Conservation (phyloP, 2,113 vertebrate species). For the Struthidea cinerea region DNA sequence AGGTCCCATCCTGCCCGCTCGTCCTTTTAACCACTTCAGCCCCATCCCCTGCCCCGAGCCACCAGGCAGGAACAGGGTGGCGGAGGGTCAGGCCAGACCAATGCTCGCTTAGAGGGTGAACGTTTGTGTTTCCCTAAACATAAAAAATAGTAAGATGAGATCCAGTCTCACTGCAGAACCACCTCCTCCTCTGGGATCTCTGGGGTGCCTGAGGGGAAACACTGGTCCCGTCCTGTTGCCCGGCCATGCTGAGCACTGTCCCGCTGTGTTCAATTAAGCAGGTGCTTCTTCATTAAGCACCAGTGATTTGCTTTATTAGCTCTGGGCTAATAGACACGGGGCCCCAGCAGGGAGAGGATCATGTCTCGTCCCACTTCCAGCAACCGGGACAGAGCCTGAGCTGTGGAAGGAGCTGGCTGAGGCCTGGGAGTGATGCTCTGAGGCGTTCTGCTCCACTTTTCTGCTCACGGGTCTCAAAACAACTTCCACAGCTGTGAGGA, state of each 20-base stretch:
- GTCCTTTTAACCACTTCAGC: background rate
- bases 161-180: background rate
- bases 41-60: rapidly evolving
- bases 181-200: background rate
- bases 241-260: background rate
- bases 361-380: background rate
- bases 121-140: background rate
- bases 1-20: background rate
- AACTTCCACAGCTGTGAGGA: background rate
- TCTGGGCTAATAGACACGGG: background rate
- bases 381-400: background rate
- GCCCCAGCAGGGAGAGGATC: background rate
- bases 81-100: background rate
- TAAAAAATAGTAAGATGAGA: background rate
- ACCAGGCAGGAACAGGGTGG: rapidly evolving
- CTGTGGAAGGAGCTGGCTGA: background rate
- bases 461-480: background rate
- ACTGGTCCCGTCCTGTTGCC: rapidly evolving
- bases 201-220: background rate
- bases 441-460: background rate
- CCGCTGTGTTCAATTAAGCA: background rate
- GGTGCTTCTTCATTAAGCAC: constrained; percentile 4
- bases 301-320: background rate
- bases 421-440: background rate
- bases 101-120: background rate